Conservation (phyloP, 2,113 vertebrate genomes). For the Nycticebus coucang region DNA sequence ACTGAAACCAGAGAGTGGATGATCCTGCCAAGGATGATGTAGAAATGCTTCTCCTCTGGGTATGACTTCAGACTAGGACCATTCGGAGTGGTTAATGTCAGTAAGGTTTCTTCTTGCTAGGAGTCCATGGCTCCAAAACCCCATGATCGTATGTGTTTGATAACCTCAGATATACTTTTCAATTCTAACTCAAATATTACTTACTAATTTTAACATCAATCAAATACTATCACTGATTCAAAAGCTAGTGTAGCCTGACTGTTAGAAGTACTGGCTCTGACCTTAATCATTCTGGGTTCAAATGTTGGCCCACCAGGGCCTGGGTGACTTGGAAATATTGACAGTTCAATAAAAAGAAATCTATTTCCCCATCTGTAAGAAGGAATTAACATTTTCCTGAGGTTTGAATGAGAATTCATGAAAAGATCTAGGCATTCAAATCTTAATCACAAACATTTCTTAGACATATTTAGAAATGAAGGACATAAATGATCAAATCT, state of each 20-base stretch:
- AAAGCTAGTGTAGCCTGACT: background rate
- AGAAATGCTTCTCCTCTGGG: background rate
- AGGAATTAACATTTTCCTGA: conserved; percentile 10
- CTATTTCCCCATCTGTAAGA: background rate
- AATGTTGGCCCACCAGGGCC: background rate
- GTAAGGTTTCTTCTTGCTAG: background rate
- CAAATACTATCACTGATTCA: background rate
- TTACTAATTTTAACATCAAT: conserved; percentile 34
- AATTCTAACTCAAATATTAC: conserved; percentile 48
- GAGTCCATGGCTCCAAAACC: background rate
- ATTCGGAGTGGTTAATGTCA: background rate
- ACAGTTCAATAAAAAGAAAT: too few species aligned
- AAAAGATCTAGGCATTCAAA: background rate
- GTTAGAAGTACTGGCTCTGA: background rate
- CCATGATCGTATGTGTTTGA: background rate
- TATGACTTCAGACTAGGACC: background rate
- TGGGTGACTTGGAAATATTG: conserved; percentile 1
- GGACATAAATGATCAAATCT: background rate
- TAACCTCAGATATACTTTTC: background rate
- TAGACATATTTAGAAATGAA: background rate
- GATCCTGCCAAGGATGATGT: background rate
- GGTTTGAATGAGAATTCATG: background rate
- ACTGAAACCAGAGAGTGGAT: background rate
- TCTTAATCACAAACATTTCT: conserved; percentile 1
- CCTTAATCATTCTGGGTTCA: background rate